Evolutionary conservation across 2,888 invertebrate genomes (phyloP), one percentile per base, ranked within the genome.

Genomic region (Serripes groenlandicus): DNA sequence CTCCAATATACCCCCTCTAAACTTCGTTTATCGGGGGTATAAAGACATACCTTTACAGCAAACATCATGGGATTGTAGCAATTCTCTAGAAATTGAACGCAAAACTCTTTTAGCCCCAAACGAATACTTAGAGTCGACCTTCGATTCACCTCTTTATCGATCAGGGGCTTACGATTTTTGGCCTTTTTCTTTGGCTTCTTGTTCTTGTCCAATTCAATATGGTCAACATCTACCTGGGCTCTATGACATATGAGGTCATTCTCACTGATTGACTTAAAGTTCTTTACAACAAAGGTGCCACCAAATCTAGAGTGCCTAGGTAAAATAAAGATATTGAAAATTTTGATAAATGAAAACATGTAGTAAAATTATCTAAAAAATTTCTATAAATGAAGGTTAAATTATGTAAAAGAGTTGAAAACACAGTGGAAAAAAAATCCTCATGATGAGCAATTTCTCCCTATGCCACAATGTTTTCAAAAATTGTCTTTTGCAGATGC

Each of bases 11-110:
- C n/a, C n/a, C n/a, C n/a, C n/a, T n/a, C n/a, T n/a, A n/a, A n/a
- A n/a, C n/a, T 42, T 42, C 9, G 7, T 42, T 42, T 42, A 15
- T 15, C 7, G 7, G 42, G 42, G 42, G 42, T 42, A 42, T 42
- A 42, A 42, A 42, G 42, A 42, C 15, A 42, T 92, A 97, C 97
- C 95, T 97, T 97, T 18, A 98, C 97, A 94, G 97, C 96, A 92
- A 96, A 96, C 97, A 99, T 99, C 75, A 99, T 95, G 28, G 97
- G 96, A 95, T 99, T 99, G 95, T 99, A 99, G 73, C 98, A 97
- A 70, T 97, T 97, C 93, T 97, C 97, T 83, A 99, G 95, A 94
- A 99, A 97, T 95, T 98, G 98, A 84, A 97, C 96, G 95, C 98
- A 99, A 95, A 99, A 99, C 92, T 98, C 98, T 95, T 98, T 98